A percentile compares a stretch with the other conserved stretches of the same genome.
phyloP scores from a whole-genome alignment of 1,140 invertebrate genomes.

The Calephelis nemesis region DNA sequence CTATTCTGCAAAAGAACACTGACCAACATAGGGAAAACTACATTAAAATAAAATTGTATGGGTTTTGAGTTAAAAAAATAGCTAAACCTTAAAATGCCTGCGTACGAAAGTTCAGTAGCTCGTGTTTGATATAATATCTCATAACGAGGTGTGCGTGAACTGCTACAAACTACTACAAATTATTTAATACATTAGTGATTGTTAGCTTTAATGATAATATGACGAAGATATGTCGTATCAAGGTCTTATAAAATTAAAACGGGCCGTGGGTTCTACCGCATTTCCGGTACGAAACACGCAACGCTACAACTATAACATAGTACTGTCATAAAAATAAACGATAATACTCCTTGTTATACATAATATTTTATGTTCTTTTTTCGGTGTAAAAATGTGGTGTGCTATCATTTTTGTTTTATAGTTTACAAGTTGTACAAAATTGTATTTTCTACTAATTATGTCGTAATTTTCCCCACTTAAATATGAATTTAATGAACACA shows the following conservation, averaged over 20 bases:
- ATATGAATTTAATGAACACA: too few species aligned
- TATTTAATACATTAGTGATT: slow-evolving; percentile 16
- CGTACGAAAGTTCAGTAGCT: background rate
- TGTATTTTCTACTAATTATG: background rate
- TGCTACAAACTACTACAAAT: slow-evolving; percentile 5
- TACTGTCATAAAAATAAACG: slow-evolving; percentile 13
- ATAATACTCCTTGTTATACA: background rate
- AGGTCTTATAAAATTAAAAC: slow-evolving; percentile 13
- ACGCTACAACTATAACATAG: slow-evolving; percentile 12
- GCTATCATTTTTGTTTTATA: background rate
- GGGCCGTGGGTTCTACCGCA: slow-evolving; percentile 11
- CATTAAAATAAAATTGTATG: too few species aligned
- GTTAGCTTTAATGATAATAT: slow-evolving; percentile 14
- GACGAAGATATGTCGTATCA: slow-evolving; percentile 14
- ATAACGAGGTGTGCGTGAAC: slow-evolving; percentile 10
- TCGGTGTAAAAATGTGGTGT: background rate
- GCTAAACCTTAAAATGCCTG: background rate
- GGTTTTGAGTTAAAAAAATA: background rate
- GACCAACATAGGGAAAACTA: too few species aligned
- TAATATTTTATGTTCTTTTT: background rate
- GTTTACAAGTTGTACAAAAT: background rate
- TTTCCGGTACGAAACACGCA: slow-evolving; percentile 16
- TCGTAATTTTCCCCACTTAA: too few species aligned
- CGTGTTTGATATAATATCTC: background rate
- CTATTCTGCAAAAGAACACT: too few species aligned